A percentile compares a stretch with the other conserved stretches of the same genome.
Conservation (phyloP, 1,140 invertebrate genomes). For the Venustaconcha ellipsiformis region DNA sequence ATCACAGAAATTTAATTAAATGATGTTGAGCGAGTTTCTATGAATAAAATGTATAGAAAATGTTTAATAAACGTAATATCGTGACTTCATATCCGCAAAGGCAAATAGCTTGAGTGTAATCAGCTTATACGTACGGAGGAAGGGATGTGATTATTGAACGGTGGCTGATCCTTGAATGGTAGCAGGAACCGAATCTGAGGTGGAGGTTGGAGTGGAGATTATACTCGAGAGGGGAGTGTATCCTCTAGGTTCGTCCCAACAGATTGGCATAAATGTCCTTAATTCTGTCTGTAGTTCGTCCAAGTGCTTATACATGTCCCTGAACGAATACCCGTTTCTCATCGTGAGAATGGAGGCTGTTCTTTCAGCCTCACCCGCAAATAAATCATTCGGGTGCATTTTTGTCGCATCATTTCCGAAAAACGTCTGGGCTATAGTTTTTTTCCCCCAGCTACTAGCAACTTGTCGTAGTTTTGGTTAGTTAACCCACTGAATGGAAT, state of each 20-base stretch:
- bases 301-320: conserved; percentile 7
- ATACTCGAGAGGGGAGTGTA: too few species aligned
- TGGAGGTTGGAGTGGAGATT: too few species aligned
- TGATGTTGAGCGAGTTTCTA: too few species aligned
- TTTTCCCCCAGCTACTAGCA: conserved; percentile 15
- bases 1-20: too few species aligned
- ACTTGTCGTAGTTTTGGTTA: conserved; percentile 24
- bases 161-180: too few species aligned
- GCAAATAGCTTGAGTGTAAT: too few species aligned
- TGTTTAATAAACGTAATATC: too few species aligned
- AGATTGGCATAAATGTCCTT: neutral
- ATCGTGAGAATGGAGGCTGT: conserved; percentile 16
- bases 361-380: conserved; percentile 14
- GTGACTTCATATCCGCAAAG: too few species aligned
- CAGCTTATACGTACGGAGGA: too few species aligned
- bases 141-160: too few species aligned
- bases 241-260: neutral
- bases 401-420: conserved; percentile 18
- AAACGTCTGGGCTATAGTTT: conserved; percentile 28
- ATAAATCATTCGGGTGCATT: conserved; percentile 22
- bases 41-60: too few species aligned
- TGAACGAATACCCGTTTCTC: conserved; percentile 6
- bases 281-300: neutral
- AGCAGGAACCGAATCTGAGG: too few species aligned
- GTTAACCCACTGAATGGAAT: conserved; percentile 26